A percentile compares a stretch with the other conserved stretches of the same genome.
These are phyloP conservation scores for Pseudopleuronectes americanus DNA, from an alignment of 2,797 vertebrate genomes.

Conservation along the genomic window DNA sequence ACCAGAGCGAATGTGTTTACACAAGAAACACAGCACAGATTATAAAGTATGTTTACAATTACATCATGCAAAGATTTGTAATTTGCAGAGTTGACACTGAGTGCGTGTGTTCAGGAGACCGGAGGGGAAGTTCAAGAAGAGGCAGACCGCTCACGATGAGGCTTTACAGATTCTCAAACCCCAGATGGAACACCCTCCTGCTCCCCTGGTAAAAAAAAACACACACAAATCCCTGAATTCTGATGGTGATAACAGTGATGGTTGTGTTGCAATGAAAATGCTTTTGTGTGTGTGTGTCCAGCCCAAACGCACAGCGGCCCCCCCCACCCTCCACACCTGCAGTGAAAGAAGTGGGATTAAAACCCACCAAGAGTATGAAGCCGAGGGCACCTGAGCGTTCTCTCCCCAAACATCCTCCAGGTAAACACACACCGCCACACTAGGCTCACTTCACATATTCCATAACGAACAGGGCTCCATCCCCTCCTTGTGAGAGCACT, in stretches of 20 bases:
- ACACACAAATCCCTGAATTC: slow-evolving; percentile 22
- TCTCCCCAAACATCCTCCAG: slow-evolving; percentile 72
- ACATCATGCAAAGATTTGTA: slow-evolving; percentile 2
- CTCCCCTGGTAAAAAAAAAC: slow-evolving; percentile 76
- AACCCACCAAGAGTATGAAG: slow-evolving; percentile 81
- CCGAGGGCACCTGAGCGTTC: slow-evolving; percentile 64
- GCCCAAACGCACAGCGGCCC: slow-evolving; percentile 60
- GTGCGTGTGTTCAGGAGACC: slow-evolving; percentile 75
- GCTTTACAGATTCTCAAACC: slow-evolving; percentile 93
- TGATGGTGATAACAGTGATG: background rate
- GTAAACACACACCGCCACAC: slow-evolving; percentile 55
- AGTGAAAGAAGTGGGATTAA: slow-evolving; percentile 72
- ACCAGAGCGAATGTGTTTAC: slow-evolving; percentile 34
- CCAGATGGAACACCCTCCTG: slow-evolving; percentile 86
- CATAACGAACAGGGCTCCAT: background rate
- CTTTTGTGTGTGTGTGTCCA: slow-evolving; percentile 44
- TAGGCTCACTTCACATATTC: background rate
- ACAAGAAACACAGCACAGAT: slow-evolving; percentile 12
- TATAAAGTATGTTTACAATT: slow-evolving; percentile 4
- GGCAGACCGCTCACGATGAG: slow-evolving; percentile 91
- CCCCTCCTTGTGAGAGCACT: background rate
- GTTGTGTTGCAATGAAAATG: background rate
- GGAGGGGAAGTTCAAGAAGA: slow-evolving; percentile 90
- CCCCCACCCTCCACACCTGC: slow-evolving; percentile 50
- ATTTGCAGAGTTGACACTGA: slow-evolving; percentile 16